Evolutionary conservation across 2,888 invertebrate species (phyloP), one percentile per base, ranked within the genome.

Genomic region (Protophormia terraenovae): DNA sequence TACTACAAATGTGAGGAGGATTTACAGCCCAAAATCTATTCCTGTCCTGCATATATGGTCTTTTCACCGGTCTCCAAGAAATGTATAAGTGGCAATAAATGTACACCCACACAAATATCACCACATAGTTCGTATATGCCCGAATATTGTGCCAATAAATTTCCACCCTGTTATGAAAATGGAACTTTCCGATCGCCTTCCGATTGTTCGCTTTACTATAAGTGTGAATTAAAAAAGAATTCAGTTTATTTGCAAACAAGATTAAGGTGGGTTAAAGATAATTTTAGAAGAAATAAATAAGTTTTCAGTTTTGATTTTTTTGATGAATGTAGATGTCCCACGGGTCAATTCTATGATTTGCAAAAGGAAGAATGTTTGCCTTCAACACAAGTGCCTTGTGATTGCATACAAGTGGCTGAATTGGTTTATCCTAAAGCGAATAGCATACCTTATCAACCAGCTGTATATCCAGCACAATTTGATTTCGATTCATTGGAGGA

Each of bases 151-250:
- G 90, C 91, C 60, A 82, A 87, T 27, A 91, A 91, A 67, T 93
- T 91, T 77, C 93, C 93, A 12, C 89, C 91, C 2, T 93, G 93
- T 86, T 80, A 88, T 3, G 87, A 89, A 60, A 90, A 91, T 58
- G 93, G 93, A 45, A 89, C 89, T 19, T 93, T 91, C 83, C 88
- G 91, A 38, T 92, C 92, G 2, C 90, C 91, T n/a, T 87, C 88
- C 3, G 91, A 93, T 84, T 93, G 93, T 71, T 89, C 90, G 0
- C 78, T 93, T 12, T 93, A 93, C 83, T 94, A 93, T 81, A 91
- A 90, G 0, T 94, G 94, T 84, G 91, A 89, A 27, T 85, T 89
- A 29, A 91, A 90, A 55, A 75, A 86, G 0, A 90, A 89, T 77
- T 91, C 92, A 8, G 89, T 88, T 6, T 92, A 92, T 84, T 86